Percentiles rank a stretch among this genome's conserved stretches.
These are phyloP conservation scores for Heteromyza rotundicornis DNA, from an alignment of 2,888 invertebrate genomes.

Conservation along the genomic window DNA sequence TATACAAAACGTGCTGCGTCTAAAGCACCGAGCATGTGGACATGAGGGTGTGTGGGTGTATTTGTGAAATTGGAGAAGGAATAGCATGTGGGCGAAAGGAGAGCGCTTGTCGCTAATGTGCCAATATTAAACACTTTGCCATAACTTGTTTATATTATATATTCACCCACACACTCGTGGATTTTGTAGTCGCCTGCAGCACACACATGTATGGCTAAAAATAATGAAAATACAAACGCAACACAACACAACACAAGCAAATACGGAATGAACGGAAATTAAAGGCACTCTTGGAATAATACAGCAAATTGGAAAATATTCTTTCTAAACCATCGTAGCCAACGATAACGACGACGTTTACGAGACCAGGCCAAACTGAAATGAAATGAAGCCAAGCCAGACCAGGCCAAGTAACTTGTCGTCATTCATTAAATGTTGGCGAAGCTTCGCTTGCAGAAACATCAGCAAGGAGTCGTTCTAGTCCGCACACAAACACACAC, in stretches of 20 bases:
- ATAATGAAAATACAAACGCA: not conserved
- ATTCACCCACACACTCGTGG: not conserved
- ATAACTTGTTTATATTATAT: not conserved
- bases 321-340: constrained; percentile 4
- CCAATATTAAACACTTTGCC: not conserved
- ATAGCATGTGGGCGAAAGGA: not conserved
- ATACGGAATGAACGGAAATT: constrained; percentile 20
- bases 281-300: constrained; percentile 19
- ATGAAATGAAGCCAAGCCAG: not conserved
- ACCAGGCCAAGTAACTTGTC: constrained; percentile 41
- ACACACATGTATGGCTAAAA: not conserved
- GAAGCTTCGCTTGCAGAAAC: constrained; percentile 24
- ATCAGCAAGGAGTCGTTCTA: constrained; percentile 9
- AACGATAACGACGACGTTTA: too few relatives aligned
- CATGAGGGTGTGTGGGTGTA: not conserved
- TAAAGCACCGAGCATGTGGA: not conserved
- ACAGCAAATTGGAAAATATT: constrained; percentile 20
- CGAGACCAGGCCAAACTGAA: too few relatives aligned
- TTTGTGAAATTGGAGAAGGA: too few relatives aligned
- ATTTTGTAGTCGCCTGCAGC: too few relatives aligned
- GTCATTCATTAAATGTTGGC: constrained; percentile 38
- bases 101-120: not conserved
- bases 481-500: not conserved
- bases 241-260: not conserved
- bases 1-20: not conserved